phyloP scores from a whole-genome alignment of 2,888 invertebrate species.

The Drosophila subquinaria region DNA sequence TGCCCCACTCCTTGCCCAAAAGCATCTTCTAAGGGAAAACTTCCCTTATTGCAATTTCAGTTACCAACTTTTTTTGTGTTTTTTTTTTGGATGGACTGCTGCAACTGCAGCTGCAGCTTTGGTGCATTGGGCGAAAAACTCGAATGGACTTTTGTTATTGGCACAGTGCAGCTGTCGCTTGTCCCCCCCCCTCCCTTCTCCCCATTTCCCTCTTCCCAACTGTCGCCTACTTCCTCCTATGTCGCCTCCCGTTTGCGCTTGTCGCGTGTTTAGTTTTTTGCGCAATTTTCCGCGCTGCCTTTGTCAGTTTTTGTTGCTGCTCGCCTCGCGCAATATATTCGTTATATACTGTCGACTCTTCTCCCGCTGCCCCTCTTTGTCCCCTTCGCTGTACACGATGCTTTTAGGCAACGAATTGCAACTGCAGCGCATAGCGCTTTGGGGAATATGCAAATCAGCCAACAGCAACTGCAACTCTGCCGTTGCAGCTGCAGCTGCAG shows the following conservation, averaged over 20 bases:
- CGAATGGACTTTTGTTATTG: constrained; percentile 70
- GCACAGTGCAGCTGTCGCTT: constrained; percentile 66
- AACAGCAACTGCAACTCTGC: constrained; percentile 51
- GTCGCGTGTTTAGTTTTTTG: constrained; percentile 78
- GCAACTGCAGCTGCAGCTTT: constrained; percentile 56
- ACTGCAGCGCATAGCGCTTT: constrained; percentile 70
- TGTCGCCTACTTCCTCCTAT: neutral
- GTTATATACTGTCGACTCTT: constrained; percentile 44
- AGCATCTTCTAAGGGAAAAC: constrained; percentile 15
- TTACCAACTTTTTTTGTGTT: constrained; percentile 36
- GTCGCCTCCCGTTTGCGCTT: constrained; percentile 16
- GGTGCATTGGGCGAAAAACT: constrained; percentile 64
- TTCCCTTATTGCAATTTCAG: constrained; percentile 63
- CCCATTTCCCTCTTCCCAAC: neutral
- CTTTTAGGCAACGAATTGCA: constrained; percentile 78
- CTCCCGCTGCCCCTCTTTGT: neutral
- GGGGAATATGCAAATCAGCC: constrained; percentile 81
- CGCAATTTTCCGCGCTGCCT: constrained; percentile 80
- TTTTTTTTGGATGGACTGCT: constrained; percentile 33
- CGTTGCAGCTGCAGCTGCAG: constrained; percentile 40
- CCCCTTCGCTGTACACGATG: constrained; percentile 37
- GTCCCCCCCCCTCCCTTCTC: neutral
- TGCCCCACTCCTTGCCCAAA: constrained; percentile 8
- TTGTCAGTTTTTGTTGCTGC: constrained; percentile 61
- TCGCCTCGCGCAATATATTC: constrained; percentile 48